Conservation (phyloP, 2,113 vertebrate genomes). For the Crotophaga sulcirostris region DNA sequence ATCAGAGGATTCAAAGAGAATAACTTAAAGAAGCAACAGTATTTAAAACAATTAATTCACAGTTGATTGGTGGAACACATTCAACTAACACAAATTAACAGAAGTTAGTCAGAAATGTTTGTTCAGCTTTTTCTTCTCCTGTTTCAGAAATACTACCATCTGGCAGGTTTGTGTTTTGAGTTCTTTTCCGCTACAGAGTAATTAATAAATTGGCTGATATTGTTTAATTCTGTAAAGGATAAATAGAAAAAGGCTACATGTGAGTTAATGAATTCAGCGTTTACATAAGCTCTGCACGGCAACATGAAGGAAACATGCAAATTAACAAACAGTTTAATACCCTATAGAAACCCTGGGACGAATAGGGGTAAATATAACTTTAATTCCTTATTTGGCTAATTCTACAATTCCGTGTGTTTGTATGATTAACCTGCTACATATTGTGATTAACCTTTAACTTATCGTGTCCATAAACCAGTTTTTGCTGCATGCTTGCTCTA, state of each 20-base stretch:
- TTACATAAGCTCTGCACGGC: not conserved
- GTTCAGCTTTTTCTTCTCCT: not conserved
- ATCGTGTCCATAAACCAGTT: accelerated
- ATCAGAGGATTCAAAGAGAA: not conserved
- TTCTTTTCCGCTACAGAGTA: constrained; percentile 6
- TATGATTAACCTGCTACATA: not conserved
- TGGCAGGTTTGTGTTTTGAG: not conserved
- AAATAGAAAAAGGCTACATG: not conserved
- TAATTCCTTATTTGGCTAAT: constrained; percentile 8
- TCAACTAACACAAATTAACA: not conserved
- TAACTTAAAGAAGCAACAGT: not conserved
- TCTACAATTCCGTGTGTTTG: not conserved
- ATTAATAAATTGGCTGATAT: not conserved
- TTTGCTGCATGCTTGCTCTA: not conserved
- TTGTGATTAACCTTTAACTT: not conserved
- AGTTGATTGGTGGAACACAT: not conserved
- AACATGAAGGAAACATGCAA: not conserved
- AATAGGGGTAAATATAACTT: not conserved
- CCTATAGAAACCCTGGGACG: not conserved
- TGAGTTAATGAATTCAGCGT: not conserved
- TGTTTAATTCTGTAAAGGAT: not conserved
- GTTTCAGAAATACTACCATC: not conserved
- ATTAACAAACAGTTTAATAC: constrained; percentile 3
- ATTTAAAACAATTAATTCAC: not conserved
- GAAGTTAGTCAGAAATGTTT: not conserved